Conservation (phyloP, 2,797 vertebrate species). For the Brotula barbata region DNA sequence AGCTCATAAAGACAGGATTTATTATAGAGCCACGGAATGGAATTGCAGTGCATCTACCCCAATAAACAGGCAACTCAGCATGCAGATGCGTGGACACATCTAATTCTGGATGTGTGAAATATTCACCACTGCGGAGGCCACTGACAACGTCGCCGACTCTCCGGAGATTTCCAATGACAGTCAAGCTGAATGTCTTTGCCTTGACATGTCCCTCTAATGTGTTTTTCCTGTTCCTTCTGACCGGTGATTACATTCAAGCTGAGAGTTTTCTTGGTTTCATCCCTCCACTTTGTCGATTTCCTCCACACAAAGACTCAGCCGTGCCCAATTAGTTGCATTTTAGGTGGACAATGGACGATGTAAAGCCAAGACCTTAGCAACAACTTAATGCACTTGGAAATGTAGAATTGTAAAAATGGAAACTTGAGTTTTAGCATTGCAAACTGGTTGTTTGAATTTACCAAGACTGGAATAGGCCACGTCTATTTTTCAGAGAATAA, state of each 20-base stretch:
- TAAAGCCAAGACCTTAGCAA: too few relatives aligned
- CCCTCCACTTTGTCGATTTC: too few relatives aligned
- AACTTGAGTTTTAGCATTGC: too few relatives aligned
- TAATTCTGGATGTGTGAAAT: constrained; percentile 57
- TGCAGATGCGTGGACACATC: constrained; percentile 20
- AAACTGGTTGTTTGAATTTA: too few relatives aligned
- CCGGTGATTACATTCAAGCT: constrained; percentile 26
- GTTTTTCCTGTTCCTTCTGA: constrained; percentile 55
- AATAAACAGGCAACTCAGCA: background rate
- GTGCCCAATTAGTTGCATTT: too few relatives aligned
- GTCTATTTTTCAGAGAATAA: too few relatives aligned
- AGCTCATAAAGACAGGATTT: background rate
- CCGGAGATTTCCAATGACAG: constrained; percentile 14
- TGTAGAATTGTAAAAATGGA: too few relatives aligned
- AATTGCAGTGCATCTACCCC: background rate
- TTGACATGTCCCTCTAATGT: constrained; percentile 46
- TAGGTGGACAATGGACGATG: too few relatives aligned
- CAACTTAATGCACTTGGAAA: too few relatives aligned
- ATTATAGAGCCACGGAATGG: background rate
- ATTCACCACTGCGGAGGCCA: constrained; percentile 41
- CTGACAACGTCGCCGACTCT: constrained; percentile 18
- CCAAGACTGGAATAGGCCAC: too few relatives aligned
- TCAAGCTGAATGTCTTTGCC: constrained; percentile 24
- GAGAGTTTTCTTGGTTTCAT: constrained; percentile 35
- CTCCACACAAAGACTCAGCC: too few relatives aligned